A percentile compares a stretch with the other conserved stretches of the same genome.
Evolutionary conservation across 2,797 vertebrate species (phyloP).

Genomic region (Cyprinodon diabolis): DNA sequence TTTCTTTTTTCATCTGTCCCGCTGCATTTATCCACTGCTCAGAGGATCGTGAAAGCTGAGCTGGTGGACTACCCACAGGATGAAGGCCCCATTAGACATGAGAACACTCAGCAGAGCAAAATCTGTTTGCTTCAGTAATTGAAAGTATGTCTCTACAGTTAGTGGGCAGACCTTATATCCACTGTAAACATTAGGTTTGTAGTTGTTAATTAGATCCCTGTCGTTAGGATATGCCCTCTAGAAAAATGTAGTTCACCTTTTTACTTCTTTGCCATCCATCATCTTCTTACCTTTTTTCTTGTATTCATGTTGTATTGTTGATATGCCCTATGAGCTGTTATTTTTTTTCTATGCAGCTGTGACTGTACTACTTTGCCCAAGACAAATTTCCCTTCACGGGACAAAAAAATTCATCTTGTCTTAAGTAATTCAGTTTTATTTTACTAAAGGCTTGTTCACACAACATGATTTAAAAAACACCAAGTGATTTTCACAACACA

Average conservation of each 20-base stretch:
- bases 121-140: slow-evolving; percentile 92
- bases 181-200: slow-evolving; percentile 24
- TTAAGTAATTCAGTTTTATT: slow-evolving; percentile 3
- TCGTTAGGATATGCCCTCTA: slow-evolving; percentile 22
- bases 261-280: slow-evolving; percentile 5
- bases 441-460: not conserved
- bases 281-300: slow-evolving; percentile 3
- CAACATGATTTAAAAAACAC: too few relatives aligned
- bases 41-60: slow-evolving; percentile 94
- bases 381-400: too few relatives aligned
- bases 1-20: slow-evolving; percentile 20
- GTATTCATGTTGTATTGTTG: too few relatives aligned
- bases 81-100: slow-evolving; percentile 82
- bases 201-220: slow-evolving; percentile 20
- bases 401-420: too few relatives aligned
- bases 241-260: slow-evolving; percentile 14
- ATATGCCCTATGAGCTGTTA: too few relatives aligned
- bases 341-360: too few relatives aligned
- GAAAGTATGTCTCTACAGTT: slow-evolving; percentile 66
- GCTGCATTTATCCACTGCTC: slow-evolving; percentile 54
- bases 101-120: slow-evolving; percentile 88
- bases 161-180: slow-evolving; percentile 24
- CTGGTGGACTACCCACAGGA: slow-evolving; percentile 95
- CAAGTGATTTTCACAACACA: too few relatives aligned
- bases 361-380: too few relatives aligned